Evolutionary conservation across 2,888 invertebrate genomes (phyloP), one percentile per base, ranked within the genome.

Genomic region (Acanthosepion esculentum): DNA sequence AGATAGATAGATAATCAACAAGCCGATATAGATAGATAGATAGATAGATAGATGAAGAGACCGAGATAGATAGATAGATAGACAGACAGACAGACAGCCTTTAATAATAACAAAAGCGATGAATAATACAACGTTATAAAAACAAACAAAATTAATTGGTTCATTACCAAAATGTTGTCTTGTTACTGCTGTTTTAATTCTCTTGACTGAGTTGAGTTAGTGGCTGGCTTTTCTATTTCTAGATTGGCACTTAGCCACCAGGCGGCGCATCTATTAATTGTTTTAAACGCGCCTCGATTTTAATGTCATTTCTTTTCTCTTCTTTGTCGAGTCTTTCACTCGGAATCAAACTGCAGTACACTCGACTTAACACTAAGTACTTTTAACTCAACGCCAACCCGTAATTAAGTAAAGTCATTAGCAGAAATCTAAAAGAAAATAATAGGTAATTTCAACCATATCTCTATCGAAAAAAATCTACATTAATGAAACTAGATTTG

Each of bases 161-260:
- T 41, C 41, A 41, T 78, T 78, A 18, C 78, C n/a, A 78, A 78
- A n/a, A 15, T 12, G 78, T 10, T 12, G 33, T 78, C 78, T 78
- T 64, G 78, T 78, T 78, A 18, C n/a, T 78, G 78, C n/a, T 78
- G 78, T 78, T 78, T 78, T n/a, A 33, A 33, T 78, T n/a, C 18
- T 78, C 78, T 33, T 5, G 78, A 78, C 33, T 33, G 18, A 78
- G 78, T 15, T 78, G 12, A 33, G 15, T 12, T 15, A 5, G 15
- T 15, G n/a, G n/a, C 78, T 78, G 10, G 41, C 12, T 78, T 78
- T n/a, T 78, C 78, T 78, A 33, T 15, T 78, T 12, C n/a, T 78
- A 33, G 78, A 78, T 78, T 78, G 78, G 78, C 78, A 78, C 78
- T 78, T n/a, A n/a, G 78, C 78, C n/a, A 78, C n/a, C 33, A 78